phyloP scores from a whole-genome alignment of 2,888 invertebrate genomes.

The Dicyrtoma fusca region DNA sequence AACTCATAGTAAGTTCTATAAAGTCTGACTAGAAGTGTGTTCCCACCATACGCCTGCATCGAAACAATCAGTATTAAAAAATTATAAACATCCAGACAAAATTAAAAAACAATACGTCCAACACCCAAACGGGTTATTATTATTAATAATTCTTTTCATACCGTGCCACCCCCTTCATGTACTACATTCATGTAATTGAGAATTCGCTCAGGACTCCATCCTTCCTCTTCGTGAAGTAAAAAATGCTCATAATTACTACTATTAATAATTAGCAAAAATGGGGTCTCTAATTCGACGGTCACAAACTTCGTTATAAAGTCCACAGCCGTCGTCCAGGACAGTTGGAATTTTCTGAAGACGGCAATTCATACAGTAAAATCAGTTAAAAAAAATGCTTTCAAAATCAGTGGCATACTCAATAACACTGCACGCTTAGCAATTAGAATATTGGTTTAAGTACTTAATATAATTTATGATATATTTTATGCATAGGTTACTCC shows the following conservation, averaged over 20 bases:
- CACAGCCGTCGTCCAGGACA: slow-evolving; percentile 25
- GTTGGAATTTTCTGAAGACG: slow-evolving; percentile 24
- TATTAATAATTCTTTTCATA: not conserved
- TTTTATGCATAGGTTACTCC: slow-evolving; percentile 10
- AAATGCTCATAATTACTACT: slow-evolving; percentile 90
- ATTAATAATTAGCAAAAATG: slow-evolving; percentile 86
- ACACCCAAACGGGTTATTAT: slow-evolving; percentile 12
- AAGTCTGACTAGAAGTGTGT: slow-evolving; percentile 73
- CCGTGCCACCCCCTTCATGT: slow-evolving; percentile 65
- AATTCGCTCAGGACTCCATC: slow-evolving; percentile 79
- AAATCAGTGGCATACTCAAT: too few relatives aligned
- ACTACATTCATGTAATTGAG: slow-evolving; percentile 76
- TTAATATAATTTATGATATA: too few relatives aligned
- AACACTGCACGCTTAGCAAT: too few relatives aligned
- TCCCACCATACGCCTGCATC: slow-evolving; percentile 83
- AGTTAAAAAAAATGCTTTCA: too few relatives aligned
- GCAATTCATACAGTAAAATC: too few relatives aligned
- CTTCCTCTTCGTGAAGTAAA: slow-evolving; percentile 75
- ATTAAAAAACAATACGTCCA: not conserved
- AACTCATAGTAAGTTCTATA: slow-evolving; percentile 84
- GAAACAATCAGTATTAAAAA: slow-evolving; percentile 54
- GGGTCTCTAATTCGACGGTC: slow-evolving; percentile 62
- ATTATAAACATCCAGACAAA: not conserved
- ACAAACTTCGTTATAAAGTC: slow-evolving; percentile 30
- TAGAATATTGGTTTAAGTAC: too few relatives aligned